These are phyloP conservation scores for Hermaeophaga mercurialis DNA, from an alignment of 2,888 invertebrate genomes.

Conservation along the genomic window DNA sequence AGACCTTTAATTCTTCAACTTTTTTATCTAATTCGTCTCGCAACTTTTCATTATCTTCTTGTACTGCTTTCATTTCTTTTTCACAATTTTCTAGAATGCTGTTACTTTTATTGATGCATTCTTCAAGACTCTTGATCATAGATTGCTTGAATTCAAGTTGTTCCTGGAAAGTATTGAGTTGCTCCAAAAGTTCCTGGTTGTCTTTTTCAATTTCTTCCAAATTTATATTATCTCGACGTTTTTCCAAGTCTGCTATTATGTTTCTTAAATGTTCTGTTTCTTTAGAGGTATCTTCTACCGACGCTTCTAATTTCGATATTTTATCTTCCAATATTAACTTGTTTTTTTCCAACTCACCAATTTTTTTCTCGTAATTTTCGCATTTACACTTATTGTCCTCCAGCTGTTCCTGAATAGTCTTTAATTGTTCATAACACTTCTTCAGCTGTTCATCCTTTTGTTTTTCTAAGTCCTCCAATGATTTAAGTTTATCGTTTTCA, in stretches of 20 bases:
- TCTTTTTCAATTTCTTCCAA: background rate
- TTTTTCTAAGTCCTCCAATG: conserved; percentile 9
- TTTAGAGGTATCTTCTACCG: background rate
- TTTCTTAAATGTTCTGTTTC: conserved; percentile 9
- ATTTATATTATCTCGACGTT: background rate
- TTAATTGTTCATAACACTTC: conserved; percentile 3
- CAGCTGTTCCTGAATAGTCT: background rate
- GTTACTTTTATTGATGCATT: conserved; percentile 33
- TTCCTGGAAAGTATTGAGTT: conserved; percentile 11
- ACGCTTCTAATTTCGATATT: conserved; percentile 7
- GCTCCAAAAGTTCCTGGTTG: background rate
- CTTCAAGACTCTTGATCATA: conserved; percentile 28
- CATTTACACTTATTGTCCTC: conserved; percentile 3
- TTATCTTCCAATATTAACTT: conserved; percentile 8
- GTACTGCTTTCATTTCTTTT: conserved; percentile 27
- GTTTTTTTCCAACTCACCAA: background rate
- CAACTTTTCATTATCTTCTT: conserved; percentile 20
- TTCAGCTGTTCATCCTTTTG: conserved; percentile 13
- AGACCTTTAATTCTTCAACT: conserved; percentile 13
- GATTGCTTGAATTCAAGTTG: conserved; percentile 24
- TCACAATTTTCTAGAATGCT: conserved; percentile 31
- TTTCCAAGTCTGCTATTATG: conserved; percentile 9
- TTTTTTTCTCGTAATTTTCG: background rate
- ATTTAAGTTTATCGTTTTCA: conserved; percentile 3
- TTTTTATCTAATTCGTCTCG: conserved; percentile 21